A percentile compares a stretch with the other conserved stretches of the same genome.
phyloP scores from a whole-genome alignment of 2,888 invertebrate genomes.

The Steinernema carpocapsae region DNA sequence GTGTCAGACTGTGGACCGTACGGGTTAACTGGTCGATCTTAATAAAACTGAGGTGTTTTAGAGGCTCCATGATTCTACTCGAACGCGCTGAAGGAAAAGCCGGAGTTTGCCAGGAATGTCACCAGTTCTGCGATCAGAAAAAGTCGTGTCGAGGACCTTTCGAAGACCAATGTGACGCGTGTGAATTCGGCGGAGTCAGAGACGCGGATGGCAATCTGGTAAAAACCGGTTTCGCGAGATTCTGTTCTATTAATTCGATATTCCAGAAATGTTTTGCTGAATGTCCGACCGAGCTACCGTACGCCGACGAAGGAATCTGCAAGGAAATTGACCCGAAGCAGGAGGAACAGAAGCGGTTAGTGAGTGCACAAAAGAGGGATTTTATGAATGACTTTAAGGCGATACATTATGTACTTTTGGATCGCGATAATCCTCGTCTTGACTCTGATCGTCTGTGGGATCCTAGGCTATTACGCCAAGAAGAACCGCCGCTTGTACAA shows the following conservation, averaged over 20 bases:
- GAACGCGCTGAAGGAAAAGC: slow-evolving; percentile 26
- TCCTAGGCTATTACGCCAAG: slow-evolving; percentile 30
- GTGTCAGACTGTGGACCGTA: slow-evolving; percentile 27
- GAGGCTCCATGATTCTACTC: slow-evolving; percentile 13
- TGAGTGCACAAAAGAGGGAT: neutral
- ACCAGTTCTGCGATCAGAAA: slow-evolving; percentile 54
- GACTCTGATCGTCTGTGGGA: slow-evolving; percentile 10
- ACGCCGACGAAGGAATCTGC: slow-evolving; percentile 26
- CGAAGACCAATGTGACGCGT: slow-evolving; percentile 46
- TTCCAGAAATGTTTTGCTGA: slow-evolving; percentile 23
- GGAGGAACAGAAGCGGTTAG: slow-evolving; percentile 36
- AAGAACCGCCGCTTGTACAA: slow-evolving; percentile 32
- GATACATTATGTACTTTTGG: slow-evolving; percentile 2
- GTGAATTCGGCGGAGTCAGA: slow-evolving; percentile 43
- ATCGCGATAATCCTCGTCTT: slow-evolving; percentile 28
- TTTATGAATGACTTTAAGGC: slow-evolving; percentile 1
- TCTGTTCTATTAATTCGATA: no score
- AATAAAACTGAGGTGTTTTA: slow-evolving; percentile 17
- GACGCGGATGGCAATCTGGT: slow-evolving; percentile 37
- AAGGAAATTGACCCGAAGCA: slow-evolving; percentile 30
- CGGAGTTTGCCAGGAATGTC: slow-evolving; percentile 43
- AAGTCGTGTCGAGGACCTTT: slow-evolving; percentile 47
- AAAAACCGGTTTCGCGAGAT: no score
- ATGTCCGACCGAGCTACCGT: slow-evolving; percentile 29
- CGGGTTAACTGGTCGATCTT: neutral